Percentiles rank a stretch among this genome's conserved stretches.
Evolutionary conservation across 2,888 invertebrate genomes (phyloP).

Genomic region (Thereva nobilitata): DNA sequence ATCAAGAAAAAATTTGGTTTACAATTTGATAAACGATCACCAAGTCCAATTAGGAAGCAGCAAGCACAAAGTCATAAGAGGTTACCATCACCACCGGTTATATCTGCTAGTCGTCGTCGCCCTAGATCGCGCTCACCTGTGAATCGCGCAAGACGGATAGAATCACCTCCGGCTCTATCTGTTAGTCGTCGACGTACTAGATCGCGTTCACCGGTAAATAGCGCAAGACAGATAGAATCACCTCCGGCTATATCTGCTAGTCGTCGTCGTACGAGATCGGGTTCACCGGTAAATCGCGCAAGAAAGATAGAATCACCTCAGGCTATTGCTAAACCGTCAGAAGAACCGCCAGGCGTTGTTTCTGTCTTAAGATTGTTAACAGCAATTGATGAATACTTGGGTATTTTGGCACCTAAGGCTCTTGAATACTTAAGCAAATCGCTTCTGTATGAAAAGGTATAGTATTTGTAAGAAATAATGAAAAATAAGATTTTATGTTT

Average conservation of each 20-base stretch:
- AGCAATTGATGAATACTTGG: slow-evolving; percentile 40
- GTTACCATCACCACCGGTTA: not conserved
- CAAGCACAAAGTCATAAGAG: not conserved
- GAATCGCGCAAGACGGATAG: too few relatives aligned
- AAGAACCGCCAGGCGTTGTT: slow-evolving; percentile 35
- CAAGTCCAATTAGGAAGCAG: slow-evolving; percentile 33
- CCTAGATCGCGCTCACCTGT: too few relatives aligned
- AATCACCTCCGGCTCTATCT: not conserved
- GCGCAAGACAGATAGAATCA: not conserved
- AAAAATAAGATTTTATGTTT: not conserved
- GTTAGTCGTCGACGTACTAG: too few relatives aligned
- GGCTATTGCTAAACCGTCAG: slow-evolving; percentile 14
- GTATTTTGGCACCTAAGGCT: slow-evolving; percentile 41
- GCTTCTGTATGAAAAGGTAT: slow-evolving; percentile 40
- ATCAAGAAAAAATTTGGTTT: slow-evolving; percentile 37
- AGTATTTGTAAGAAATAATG: not conserved
- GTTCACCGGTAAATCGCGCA: not conserved
- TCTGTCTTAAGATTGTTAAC: slow-evolving; percentile 39
- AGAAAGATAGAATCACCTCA: slow-evolving; percentile 18
- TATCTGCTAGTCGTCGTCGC: too few relatives aligned
- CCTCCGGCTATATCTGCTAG: too few relatives aligned
- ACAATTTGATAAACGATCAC: slow-evolving; percentile 36
- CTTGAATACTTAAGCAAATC: slow-evolving; percentile 39
- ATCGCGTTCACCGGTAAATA: slow-evolving; percentile 22
- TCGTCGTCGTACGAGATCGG: too few relatives aligned